Conservation (phyloP, 2,888 invertebrate genomes). For the Dicranocentrus wangi region DNA sequence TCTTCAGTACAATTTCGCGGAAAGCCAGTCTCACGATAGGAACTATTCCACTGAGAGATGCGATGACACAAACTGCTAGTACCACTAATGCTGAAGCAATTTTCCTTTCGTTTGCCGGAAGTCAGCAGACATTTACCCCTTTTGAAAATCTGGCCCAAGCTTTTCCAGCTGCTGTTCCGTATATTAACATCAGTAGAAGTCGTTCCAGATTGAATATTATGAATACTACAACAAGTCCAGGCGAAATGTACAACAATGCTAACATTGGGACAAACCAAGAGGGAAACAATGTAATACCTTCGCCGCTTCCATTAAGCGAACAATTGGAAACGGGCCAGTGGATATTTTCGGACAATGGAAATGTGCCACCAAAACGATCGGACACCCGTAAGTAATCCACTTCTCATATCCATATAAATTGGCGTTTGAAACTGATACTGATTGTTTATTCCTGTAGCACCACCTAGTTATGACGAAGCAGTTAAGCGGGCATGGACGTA, state of each 20-base stretch:
- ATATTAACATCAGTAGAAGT: background rate
- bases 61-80: background rate
- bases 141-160: slow-evolving; percentile 32
- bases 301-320: background rate
- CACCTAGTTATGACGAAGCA: slow-evolving; percentile 51
- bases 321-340: slow-evolving; percentile 14
- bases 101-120: background rate
- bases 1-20: slow-evolving; percentile 35
- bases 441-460: slow-evolving; percentile 20
- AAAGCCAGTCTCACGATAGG: slow-evolving; percentile 38
- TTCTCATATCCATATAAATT: background rate
- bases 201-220: background rate
- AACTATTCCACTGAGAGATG: slow-evolving; percentile 28
- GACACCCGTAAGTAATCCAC: slow-evolving; percentile 43
- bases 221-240: background rate
- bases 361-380: slow-evolving; percentile 22
- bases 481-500: too few relatives aligned
- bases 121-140: slow-evolving; percentile 36
- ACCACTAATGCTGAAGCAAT: background rate
- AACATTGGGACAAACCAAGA: background rate
- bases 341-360: slow-evolving; percentile 9
- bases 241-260: background rate
- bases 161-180: slow-evolving; percentile 10
- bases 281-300: too few relatives aligned
- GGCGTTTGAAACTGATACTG: background rate